Evolutionary conservation across 2,797 vertebrate genomes (phyloP).

Genomic region (Tarsius wallacei): DNA sequence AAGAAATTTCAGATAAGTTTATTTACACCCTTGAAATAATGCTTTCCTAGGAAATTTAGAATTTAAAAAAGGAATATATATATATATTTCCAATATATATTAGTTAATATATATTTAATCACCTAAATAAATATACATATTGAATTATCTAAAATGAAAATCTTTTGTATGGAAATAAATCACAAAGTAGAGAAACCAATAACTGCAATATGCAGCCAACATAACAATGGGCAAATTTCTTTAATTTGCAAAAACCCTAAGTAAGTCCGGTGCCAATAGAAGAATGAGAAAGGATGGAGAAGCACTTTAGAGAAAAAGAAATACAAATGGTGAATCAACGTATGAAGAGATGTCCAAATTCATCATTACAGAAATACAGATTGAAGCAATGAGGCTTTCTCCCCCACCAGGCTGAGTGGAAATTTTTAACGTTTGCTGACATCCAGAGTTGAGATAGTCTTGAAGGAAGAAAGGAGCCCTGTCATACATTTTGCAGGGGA

Average conservation of each 20-base stretch:
- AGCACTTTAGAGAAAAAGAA: not conserved
- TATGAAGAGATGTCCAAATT: constrained; percentile 14
- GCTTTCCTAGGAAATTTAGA: constrained; percentile 6
- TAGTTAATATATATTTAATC: not conserved
- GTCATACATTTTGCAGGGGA: not conserved
- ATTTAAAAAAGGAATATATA: not conserved
- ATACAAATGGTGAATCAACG: not conserved
- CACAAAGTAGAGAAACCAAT: not conserved
- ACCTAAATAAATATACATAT: not conserved
- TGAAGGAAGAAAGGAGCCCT: not conserved
- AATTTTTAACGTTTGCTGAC: not conserved
- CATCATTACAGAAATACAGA: not conserved
- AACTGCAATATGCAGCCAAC: not conserved
- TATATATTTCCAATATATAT: not conserved
- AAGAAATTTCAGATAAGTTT: constrained; percentile 46
- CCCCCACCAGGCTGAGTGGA: not conserved
- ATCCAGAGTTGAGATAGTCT: not conserved
- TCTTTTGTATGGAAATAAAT: constrained; percentile 48
- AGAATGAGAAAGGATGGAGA: not conserved
- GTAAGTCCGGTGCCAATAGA: not conserved
- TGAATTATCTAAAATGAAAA: constrained; percentile 54
- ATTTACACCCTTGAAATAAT: not conserved
- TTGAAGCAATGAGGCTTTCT: not conserved
- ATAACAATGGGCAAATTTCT: not conserved
- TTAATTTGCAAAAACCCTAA: not conserved